Evolutionary conservation across 2,797 vertebrate species (phyloP).

Genomic region (Lepilemur ruficaudatus): DNA sequence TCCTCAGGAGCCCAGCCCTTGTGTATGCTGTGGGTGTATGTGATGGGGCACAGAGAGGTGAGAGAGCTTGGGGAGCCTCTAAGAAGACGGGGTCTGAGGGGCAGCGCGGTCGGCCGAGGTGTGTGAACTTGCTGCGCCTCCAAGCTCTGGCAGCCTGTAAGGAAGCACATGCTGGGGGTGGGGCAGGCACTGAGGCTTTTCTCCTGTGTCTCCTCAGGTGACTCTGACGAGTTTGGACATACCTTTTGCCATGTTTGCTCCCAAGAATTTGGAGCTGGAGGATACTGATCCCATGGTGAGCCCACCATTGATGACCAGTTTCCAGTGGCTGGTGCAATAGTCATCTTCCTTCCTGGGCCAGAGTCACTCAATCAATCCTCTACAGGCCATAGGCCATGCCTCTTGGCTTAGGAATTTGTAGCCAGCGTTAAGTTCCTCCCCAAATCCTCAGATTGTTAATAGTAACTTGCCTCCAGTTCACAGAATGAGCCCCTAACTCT

Average conservation of each 20-base stretch:
- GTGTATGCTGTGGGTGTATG: background rate
- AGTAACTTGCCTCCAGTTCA: background rate
- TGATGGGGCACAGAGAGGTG: background rate
- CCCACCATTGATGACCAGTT: background rate
- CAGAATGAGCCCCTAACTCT: background rate
- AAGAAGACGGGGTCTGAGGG: background rate
- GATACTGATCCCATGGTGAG: constrained; percentile 96
- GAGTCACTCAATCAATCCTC: background rate
- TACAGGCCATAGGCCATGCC: background rate
- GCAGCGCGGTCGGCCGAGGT: background rate
- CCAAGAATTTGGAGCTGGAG: constrained; percentile 92
- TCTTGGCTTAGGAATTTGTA: background rate
- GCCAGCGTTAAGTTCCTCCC: background rate
- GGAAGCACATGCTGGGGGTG: background rate
- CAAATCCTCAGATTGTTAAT: background rate
- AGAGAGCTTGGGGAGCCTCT: background rate
- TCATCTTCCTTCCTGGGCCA: background rate
- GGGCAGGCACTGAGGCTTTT: constrained; percentile 51
- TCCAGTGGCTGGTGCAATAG: too few relatives aligned
- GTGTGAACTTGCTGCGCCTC: background rate
- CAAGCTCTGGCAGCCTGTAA: background rate
- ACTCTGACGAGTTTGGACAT: constrained; percentile 94
- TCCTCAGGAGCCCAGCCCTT: background rate
- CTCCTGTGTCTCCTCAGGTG: constrained; percentile 86
- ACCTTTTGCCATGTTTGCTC: constrained; percentile 97